Conservation (phyloP, 2,888 invertebrate genomes). For the Pomacea canaliculata region DNA sequence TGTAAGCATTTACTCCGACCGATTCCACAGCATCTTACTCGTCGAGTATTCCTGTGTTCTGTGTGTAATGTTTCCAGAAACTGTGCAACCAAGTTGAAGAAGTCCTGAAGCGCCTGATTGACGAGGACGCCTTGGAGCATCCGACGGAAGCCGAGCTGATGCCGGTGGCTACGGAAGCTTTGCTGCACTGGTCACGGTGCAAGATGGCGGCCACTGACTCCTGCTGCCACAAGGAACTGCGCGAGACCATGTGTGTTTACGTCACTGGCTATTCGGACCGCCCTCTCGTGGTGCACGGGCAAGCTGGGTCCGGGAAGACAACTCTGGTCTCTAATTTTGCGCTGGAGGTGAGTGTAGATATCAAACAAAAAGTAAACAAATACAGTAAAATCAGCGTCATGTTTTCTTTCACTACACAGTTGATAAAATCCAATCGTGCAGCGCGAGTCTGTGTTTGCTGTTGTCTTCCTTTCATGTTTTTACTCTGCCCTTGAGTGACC, state of each 20-base stretch:
- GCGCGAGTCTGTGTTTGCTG: too few species aligned
- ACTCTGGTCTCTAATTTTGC: constrained; percentile 57
- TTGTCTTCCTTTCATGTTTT: too few species aligned
- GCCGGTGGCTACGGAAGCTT: constrained; percentile 45
- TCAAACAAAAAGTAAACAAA: too few species aligned
- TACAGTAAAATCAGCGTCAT: too few species aligned
- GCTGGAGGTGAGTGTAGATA: constrained; percentile 45
- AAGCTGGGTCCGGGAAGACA: constrained; percentile 60
- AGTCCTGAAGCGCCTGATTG: constrained; percentile 41
- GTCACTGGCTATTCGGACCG: constrained; percentile 43
- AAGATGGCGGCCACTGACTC: constrained; percentile 41
- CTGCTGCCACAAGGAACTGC: constrained; percentile 43
- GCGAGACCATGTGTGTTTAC: constrained; percentile 48
- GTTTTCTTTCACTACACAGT: too few species aligned
- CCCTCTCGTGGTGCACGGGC: constrained; percentile 59
- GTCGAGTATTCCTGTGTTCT: too few species aligned
- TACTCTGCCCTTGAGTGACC: too few species aligned
- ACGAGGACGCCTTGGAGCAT: constrained; percentile 40
- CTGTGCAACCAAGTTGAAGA: constrained; percentile 48
- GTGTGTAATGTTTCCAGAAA: constrained; percentile 21
- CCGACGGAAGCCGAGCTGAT: constrained; percentile 24
- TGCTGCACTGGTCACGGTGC: constrained; percentile 49
- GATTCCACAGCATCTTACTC: too few species aligned
- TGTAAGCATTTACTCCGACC: too few species aligned
- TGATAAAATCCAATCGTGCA: too few species aligned